A percentile compares a stretch with the other conserved stretches of the same genome.
Conservation (phyloP, 1,140 invertebrate species). For the Plutomurus gul region DNA sequence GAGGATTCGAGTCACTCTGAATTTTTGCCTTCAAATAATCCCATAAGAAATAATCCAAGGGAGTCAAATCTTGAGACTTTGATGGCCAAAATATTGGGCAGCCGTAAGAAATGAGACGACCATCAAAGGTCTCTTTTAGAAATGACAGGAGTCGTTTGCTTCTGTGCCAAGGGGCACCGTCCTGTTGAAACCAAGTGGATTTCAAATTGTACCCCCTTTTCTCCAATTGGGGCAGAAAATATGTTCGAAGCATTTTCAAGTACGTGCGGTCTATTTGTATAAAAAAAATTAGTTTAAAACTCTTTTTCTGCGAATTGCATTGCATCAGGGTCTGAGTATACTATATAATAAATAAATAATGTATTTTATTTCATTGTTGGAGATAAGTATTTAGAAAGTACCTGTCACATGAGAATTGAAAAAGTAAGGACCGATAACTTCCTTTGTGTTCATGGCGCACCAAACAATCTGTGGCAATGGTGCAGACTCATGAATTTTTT, state of each 20-base stretch:
- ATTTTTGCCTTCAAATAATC: constrained; percentile 41
- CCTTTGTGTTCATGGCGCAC: constrained; percentile 45
- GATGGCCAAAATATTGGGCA: constrained; percentile 42
- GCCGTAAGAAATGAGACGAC: constrained; percentile 39
- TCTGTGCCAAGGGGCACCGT: constrained; percentile 45
- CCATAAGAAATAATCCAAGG: constrained; percentile 52
- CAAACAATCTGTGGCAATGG: constrained; percentile 48
- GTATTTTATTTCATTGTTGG: too few species aligned
- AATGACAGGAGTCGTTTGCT: constrained; percentile 5
- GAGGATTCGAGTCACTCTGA: not conserved
- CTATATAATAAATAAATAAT: not conserved
- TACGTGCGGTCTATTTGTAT: constrained; percentile 39
- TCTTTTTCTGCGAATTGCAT: not conserved
- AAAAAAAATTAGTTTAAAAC: not conserved
- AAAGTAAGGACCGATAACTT: constrained; percentile 51
- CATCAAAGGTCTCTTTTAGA: constrained; percentile 36
- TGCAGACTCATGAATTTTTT: constrained; percentile 37
- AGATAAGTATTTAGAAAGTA: too few species aligned
- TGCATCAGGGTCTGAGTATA: too few species aligned
- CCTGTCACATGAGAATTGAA: constrained; percentile 52
- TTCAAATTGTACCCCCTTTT: constrained; percentile 20
- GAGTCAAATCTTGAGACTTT: constrained; percentile 49
- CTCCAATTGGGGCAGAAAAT: constrained; percentile 40
- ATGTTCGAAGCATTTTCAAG: constrained; percentile 45
- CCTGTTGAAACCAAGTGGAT: constrained; percentile 49